Conservation (phyloP, 2,113 vertebrate genomes). For the Pycnonotus jocosus region DNA sequence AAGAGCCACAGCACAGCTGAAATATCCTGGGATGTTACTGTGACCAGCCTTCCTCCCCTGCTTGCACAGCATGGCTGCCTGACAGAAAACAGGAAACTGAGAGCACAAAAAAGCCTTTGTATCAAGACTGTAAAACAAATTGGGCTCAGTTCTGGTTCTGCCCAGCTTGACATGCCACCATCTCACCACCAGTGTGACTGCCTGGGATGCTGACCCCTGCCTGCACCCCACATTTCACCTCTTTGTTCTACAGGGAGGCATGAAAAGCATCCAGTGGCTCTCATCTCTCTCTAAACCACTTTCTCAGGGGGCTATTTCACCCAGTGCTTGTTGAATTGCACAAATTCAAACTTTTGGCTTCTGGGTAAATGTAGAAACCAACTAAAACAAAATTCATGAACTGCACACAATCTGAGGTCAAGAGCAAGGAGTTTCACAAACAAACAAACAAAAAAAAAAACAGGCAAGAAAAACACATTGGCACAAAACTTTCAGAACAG, state of each 20-base stretch:
- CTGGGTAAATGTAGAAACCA: background rate
- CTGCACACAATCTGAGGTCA: background rate
- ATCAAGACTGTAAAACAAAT: background rate
- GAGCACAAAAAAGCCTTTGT: background rate
- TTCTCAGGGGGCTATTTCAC: background rate
- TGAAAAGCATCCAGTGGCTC: background rate
- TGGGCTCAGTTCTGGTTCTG: background rate
- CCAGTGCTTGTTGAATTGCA: background rate
- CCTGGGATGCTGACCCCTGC: accelerated
- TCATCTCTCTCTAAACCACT: background rate
- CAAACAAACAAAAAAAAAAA: background rate
- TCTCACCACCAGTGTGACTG: background rate
- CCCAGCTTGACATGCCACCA: background rate
- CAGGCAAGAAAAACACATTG: background rate
- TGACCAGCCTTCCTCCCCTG: background rate
- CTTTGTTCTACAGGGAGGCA: background rate
- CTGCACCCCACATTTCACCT: background rate
- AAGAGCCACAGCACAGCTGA: background rate
- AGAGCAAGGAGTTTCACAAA: background rate
- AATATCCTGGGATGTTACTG: background rate
- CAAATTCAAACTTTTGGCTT: background rate
- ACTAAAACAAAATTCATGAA: background rate
- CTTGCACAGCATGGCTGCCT: background rate
- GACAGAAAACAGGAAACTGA: background rate
- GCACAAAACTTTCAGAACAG: background rate